Conservation (phyloP, 1,140 invertebrate species). For the Sycophaga agraensis region DNA sequence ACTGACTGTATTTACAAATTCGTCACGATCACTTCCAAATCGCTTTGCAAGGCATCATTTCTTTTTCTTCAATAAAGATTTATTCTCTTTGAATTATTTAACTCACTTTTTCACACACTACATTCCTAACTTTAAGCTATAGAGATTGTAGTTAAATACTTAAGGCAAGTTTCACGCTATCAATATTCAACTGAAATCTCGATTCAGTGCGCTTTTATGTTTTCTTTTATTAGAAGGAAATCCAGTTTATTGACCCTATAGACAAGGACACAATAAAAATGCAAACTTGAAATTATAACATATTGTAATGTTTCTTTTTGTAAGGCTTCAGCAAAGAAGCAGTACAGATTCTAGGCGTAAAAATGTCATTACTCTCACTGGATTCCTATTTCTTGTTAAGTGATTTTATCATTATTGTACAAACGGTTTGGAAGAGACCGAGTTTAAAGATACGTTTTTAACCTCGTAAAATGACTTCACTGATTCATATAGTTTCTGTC, state of each 20-base stretch:
- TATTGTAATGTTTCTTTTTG: neutral
- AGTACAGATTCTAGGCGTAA: no score
- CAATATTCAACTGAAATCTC: constrained; percentile 23
- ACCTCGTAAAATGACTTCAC: constrained; percentile 29
- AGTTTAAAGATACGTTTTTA: constrained; percentile 36
- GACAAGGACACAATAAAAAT: neutral
- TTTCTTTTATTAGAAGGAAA: constrained; percentile 1
- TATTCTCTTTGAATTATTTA: constrained; percentile 31
- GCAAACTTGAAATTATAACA: neutral
- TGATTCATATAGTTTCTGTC: constrained; percentile 54
- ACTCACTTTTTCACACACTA: constrained; percentile 27
- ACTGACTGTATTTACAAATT: constrained; percentile 49
- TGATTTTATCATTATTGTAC: no score
- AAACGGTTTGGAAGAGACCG: constrained; percentile 44
- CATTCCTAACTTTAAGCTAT: constrained; percentile 30
- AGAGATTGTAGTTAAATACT: constrained; percentile 27
- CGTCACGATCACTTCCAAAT: constrained; percentile 45
- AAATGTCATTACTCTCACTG: neutral
- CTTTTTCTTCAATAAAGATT: constrained; percentile 45
- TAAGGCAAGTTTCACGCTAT: constrained; percentile 26
- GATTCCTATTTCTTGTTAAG: no score
- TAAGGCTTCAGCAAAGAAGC: neutral
- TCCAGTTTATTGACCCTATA: constrained; percentile 1
- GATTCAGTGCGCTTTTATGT: constrained; percentile 7
- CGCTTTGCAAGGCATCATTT: constrained; percentile 46